Conservation (phyloP, 2,797 vertebrate genomes). For the Melanotaenia boesemani region DNA sequence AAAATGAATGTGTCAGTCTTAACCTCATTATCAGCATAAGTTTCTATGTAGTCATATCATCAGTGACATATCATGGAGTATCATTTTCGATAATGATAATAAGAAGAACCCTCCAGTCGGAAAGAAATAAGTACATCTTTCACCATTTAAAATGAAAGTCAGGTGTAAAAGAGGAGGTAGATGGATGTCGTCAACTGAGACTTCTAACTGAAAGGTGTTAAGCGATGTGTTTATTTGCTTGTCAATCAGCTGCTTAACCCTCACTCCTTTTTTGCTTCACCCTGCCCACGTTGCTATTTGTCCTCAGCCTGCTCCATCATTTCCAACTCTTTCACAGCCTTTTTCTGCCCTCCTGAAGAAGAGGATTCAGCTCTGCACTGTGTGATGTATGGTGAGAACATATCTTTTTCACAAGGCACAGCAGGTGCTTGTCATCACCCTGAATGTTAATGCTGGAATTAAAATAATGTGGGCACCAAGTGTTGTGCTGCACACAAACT, state of each 20-base stretch:
- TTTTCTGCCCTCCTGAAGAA: constrained; percentile 24
- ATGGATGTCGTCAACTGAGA: constrained; percentile 14
- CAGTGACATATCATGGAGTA: neutral
- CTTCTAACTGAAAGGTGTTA: constrained; percentile 51
- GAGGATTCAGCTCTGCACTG: constrained; percentile 15
- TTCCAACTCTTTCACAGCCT: constrained; percentile 31
- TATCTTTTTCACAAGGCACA: constrained; percentile 51
- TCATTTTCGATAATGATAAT: constrained; percentile 6
- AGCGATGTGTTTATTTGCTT: constrained; percentile 62
- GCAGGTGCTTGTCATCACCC: constrained; percentile 64
- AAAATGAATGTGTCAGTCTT: neutral
- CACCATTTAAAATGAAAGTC: constrained; percentile 22
- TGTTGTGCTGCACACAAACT: constrained; percentile 28
- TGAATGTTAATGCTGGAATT: constrained; percentile 68
- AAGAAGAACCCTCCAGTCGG: neutral
- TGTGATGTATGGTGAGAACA: constrained; percentile 50
- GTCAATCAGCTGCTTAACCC: constrained; percentile 60
- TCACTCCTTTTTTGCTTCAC: constrained; percentile 7
- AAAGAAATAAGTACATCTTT: constrained; percentile 17
- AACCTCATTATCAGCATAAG: neutral
- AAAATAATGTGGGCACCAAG: constrained; percentile 38
- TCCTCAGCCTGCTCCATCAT: constrained; percentile 46
- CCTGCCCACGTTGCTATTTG: constrained; percentile 39
- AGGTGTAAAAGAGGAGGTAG: constrained; percentile 40
- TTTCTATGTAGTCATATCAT: neutral